Evolutionary conservation across 2,797 vertebrate species (phyloP).

Genomic region (Macroramphosus scolopax): DNA sequence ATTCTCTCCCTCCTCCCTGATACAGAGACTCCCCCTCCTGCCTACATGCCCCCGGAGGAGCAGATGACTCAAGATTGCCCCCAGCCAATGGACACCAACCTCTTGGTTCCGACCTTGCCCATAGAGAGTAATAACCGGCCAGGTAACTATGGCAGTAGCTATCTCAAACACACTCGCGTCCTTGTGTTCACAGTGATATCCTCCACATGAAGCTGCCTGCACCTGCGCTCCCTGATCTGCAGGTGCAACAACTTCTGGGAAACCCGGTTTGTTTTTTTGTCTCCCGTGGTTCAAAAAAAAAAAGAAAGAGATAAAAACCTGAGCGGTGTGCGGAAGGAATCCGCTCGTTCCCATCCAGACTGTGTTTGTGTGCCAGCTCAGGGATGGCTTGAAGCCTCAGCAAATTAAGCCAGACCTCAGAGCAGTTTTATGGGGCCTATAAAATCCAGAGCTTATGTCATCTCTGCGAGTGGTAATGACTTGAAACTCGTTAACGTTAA

Average conservation of each 20-base stretch:
- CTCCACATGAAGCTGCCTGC: conserved; percentile 42
- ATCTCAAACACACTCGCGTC: neutral
- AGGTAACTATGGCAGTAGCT: conserved; percentile 75
- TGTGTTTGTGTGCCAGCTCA: conserved; percentile 34
- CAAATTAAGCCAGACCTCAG: conserved; percentile 51
- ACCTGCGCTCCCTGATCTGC: conserved; percentile 52
- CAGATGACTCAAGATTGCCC: conserved; percentile 95
- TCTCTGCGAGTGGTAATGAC: conserved; percentile 67
- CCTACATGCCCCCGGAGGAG: conserved; percentile 96
- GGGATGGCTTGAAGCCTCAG: conserved; percentile 45
- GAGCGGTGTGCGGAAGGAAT: conserved; percentile 6
- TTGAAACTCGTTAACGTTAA: conserved; percentile 56
- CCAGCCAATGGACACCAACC: conserved; percentile 96
- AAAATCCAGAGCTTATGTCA: conserved; percentile 56
- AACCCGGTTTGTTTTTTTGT: conserved; percentile 1
- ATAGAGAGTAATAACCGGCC: conserved; percentile 86
- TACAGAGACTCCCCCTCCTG: conserved; percentile 95
- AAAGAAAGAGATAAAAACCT: conserved; percentile 21
- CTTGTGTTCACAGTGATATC: conserved; percentile 43
- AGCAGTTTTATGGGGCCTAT: conserved; percentile 60
- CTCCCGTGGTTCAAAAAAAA: conserved; percentile 7
- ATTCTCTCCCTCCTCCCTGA: conserved; percentile 7
- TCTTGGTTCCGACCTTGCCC: conserved; percentile 88
- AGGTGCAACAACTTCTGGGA: conserved; percentile 55
- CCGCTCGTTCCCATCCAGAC: too few relatives aligned